Conservation (phyloP, 2,888 invertebrate species). For the Hyposoter dolosus region DNA sequence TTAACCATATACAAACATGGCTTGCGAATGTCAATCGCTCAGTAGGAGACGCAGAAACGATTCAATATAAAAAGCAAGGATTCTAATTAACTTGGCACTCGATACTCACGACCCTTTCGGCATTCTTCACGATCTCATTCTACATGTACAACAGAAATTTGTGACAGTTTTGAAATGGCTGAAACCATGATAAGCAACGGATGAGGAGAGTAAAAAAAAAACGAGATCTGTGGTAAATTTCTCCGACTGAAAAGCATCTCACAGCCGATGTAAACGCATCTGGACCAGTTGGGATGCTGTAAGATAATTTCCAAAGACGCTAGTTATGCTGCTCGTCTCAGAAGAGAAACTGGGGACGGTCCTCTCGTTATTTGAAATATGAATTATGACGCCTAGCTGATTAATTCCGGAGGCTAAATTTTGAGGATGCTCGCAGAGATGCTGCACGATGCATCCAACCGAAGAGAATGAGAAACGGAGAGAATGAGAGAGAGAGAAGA, state of each 20-base stretch:
- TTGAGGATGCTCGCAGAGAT: constrained; percentile 63
- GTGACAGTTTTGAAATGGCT: not conserved
- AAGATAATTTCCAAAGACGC: constrained; percentile 51
- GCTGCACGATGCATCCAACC: constrained; percentile 35
- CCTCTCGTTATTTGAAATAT: constrained; percentile 72
- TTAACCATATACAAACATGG: no score
- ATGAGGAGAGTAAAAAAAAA: not conserved
- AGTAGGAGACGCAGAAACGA: no score
- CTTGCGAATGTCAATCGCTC: no score
- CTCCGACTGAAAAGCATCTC: not conserved
- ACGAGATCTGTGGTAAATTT: not conserved
- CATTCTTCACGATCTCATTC: not conserved
- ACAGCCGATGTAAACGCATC: constrained; percentile 19
- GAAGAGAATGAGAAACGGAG: not conserved
- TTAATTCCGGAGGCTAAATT: constrained; percentile 71
- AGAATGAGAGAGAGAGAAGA: constrained; percentile 24
- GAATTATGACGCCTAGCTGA: constrained; percentile 73
- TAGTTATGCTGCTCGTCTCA: constrained; percentile 34
- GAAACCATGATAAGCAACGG: not conserved
- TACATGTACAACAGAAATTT: not conserved
- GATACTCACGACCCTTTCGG: not conserved
- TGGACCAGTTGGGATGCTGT: not conserved
- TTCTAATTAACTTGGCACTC: not conserved
- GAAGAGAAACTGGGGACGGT: constrained; percentile 32
- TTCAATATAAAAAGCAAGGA: no score